Evolutionary conservation across 2,888 invertebrate species (phyloP).

Genomic region (Unio delphinus): DNA sequence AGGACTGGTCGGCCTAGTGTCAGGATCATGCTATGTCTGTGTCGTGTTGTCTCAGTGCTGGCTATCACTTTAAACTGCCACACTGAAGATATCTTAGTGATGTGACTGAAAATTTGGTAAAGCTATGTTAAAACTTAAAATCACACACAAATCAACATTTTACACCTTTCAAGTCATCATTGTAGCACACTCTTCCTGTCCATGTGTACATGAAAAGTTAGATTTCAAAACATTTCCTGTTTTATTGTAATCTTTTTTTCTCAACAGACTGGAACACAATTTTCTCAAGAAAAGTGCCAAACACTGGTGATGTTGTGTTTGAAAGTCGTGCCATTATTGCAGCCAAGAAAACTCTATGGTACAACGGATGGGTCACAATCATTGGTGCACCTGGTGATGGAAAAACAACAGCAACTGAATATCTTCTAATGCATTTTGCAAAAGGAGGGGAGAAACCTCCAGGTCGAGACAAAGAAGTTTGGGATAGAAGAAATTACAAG

Average conservation of each 20-base stretch:
- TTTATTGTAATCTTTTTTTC: background rate
- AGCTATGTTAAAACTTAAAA: too few relatives aligned
- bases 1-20: too few relatives aligned
- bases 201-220: too few relatives aligned
- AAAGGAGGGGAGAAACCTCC: conserved; percentile 12
- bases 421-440: conserved; percentile 23
- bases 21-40: too few relatives aligned
- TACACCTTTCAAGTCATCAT: too few relatives aligned
- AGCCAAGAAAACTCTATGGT: conserved; percentile 25
- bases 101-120: too few relatives aligned
- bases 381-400: conserved; percentile 37
- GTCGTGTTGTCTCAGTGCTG: too few relatives aligned
- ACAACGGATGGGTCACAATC: conserved; percentile 29
- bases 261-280: conserved; percentile 35
- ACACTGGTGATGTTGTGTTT: conserved; percentile 16
- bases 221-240: too few relatives aligned
- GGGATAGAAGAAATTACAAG: conserved; percentile 5
- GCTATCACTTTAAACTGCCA: too few relatives aligned
- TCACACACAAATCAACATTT: too few relatives aligned
- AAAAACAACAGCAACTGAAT: conserved; percentile 29
- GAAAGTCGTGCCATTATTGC: conserved; percentile 15
- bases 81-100: too few relatives aligned
- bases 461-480: background rate
- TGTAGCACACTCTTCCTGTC: too few relatives aligned
- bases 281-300: conserved; percentile 16